phyloP scores from a whole-genome alignment of 92 coral and sea anemone species.

The Heliopora coerulea region DNA sequence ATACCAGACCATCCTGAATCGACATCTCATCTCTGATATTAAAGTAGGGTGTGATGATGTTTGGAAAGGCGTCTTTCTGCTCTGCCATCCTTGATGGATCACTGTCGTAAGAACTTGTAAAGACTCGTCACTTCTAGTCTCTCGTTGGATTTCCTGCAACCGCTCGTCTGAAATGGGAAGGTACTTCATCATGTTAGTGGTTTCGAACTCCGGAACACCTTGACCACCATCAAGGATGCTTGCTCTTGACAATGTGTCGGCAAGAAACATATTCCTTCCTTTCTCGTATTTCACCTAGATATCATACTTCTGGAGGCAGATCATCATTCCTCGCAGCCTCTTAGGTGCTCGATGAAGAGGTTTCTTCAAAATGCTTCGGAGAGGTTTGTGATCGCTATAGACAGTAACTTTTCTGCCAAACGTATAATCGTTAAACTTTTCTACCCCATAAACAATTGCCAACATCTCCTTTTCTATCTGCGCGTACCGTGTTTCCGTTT shows the following conservation, averaged over 20 bases:
- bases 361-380: constrained; percentile 11
- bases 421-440: constrained; percentile 31
- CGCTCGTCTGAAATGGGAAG: background rate
- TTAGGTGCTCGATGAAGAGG: constrained; percentile 32
- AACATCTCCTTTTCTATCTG: constrained; percentile 46
- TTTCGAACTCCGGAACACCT: background rate
- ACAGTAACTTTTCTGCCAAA: constrained; percentile 38
- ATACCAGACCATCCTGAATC: no score
- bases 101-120: constrained; percentile 26
- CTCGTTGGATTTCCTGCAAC: constrained; percentile 11
- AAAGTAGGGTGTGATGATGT: background rate
- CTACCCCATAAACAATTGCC: constrained; percentile 38
- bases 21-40: background rate
- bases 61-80: background rate
- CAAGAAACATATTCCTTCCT: no score
- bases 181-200: background rate
- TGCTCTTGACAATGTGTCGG: no score
- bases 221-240: no score
- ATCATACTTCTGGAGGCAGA: no score
- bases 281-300: no score
- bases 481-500: constrained; percentile 36
- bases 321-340: no score
- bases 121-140: constrained; percentile 26
- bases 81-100: constrained; percentile 29
- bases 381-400: constrained; percentile 24